Evolutionary conservation across 2,797 vertebrate genomes (phyloP).

Genomic region (Macropus fuliginosus): DNA sequence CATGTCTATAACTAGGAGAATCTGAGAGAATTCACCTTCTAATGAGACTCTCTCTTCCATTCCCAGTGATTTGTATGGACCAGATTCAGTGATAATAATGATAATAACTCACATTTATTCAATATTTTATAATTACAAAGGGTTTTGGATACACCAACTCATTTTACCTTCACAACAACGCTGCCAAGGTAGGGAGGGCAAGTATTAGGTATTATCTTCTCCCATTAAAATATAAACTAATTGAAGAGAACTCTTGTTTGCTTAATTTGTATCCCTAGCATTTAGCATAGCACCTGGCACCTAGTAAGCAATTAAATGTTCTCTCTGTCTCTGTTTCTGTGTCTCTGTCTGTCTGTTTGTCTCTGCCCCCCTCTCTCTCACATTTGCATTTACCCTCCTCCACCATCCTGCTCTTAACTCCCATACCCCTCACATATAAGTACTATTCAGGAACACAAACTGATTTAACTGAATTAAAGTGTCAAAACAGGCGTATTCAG

Average conservation of each 20-base stretch:
- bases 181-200: background rate
- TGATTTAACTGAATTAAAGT: background rate
- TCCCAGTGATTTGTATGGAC: background rate
- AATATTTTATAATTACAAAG: background rate
- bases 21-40: background rate
- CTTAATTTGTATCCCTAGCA: background rate
- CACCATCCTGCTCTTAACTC: background rate
- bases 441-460: background rate
- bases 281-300: background rate
- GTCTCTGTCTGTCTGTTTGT: background rate
- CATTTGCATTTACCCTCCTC: background rate
- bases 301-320: background rate
- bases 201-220: background rate
- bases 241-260: background rate
- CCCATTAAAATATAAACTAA: background rate
- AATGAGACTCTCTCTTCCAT: background rate
- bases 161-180: background rate
- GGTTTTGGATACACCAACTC: background rate
- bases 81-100: background rate
- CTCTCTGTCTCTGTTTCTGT: background rate
- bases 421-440: background rate
- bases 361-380: no score
- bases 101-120: background rate
- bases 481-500: slow-evolving; percentile 2
- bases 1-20: background rate